phyloP scores from a whole-genome alignment of 2,797 vertebrate genomes.

The Sebastes matsubarae region DNA sequence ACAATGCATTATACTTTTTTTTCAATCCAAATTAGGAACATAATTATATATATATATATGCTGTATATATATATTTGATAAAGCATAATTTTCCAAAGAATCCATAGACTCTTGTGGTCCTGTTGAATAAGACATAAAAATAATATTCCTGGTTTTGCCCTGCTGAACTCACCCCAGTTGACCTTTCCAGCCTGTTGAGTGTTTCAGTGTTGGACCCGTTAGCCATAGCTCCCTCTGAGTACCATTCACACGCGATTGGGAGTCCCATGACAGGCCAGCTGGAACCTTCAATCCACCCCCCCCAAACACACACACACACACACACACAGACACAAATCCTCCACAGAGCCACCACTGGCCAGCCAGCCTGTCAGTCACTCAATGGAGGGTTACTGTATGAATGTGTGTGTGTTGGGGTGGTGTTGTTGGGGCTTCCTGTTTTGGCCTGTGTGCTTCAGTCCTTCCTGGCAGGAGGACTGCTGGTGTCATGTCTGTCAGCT shows the following conservation, averaged over 20 bases:
- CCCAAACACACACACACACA: conserved; percentile 9
- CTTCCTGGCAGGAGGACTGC: conserved; percentile 80
- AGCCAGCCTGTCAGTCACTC: conserved; percentile 80
- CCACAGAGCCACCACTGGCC: conserved; percentile 67
- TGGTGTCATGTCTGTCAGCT: conserved; percentile 63
- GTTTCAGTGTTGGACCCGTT: conserved; percentile 63
- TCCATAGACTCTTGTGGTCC: neutral
- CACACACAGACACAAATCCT: conserved; percentile 31
- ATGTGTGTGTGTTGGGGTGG: conserved; percentile 5
- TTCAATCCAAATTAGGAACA: neutral
- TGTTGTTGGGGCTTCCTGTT: conserved; percentile 88
- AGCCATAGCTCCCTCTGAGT: conserved; percentile 50
- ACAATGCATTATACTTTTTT: neutral
- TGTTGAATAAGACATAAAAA: neutral
- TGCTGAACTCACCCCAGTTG: conserved; percentile 50
- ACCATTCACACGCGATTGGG: conserved; percentile 76
- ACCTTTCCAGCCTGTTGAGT: conserved; percentile 67
- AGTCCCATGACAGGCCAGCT: conserved; percentile 76
- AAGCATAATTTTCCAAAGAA: no score
- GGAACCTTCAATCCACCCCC: conserved; percentile 57
- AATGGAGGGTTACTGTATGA: conserved; percentile 46
- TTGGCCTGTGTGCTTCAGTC: conserved; percentile 82
- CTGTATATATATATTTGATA: no score
- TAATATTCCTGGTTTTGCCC: conserved; percentile 25
- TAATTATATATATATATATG: no score